phyloP scores from a whole-genome alignment of 2,113 vertebrate genomes.

The Rhabdomys dilectus region DNA sequence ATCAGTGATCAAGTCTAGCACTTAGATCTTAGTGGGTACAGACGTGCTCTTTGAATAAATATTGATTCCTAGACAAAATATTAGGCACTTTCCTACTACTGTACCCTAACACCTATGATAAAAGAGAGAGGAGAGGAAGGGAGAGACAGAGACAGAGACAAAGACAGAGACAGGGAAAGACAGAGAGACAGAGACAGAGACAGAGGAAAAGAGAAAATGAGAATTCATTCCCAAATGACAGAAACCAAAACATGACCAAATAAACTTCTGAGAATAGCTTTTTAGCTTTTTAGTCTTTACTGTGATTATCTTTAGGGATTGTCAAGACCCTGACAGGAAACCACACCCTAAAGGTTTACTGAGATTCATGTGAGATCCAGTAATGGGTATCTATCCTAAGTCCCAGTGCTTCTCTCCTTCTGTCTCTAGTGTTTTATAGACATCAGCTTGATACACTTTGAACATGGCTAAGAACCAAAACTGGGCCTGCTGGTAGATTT shows the following conservation, averaged over 20 bases:
- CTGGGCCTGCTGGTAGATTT: slow-evolving; percentile 79
- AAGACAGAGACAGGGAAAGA: background rate
- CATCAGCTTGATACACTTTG: slow-evolving; percentile 64
- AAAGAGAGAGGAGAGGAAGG: background rate
- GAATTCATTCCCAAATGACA: fast-evolving
- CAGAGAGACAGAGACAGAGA: background rate
- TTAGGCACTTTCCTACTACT: background rate
- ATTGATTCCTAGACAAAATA: background rate
- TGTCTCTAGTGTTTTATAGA: slow-evolving; percentile 61
- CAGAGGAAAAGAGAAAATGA: background rate
- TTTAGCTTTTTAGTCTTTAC: background rate
- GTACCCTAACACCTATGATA: background rate
- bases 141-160: background rate
- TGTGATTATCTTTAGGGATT: background rate
- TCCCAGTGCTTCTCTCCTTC: slow-evolving; percentile 5
- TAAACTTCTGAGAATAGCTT: background rate
- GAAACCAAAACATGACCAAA: background rate
- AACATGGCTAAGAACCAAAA: slow-evolving; percentile 71
- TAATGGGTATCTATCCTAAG: background rate
- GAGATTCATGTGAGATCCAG: background rate
- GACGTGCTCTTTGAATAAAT: background rate
- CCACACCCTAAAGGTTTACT: background rate
- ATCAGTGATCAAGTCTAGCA: background rate
- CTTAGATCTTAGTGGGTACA: background rate
- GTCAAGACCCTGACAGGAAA: background rate